Evolutionary conservation across 2,113 vertebrate genomes (phyloP), one percentile per base, ranked within the genome.

Genomic region (Burhinus oedicnemus): DNA sequence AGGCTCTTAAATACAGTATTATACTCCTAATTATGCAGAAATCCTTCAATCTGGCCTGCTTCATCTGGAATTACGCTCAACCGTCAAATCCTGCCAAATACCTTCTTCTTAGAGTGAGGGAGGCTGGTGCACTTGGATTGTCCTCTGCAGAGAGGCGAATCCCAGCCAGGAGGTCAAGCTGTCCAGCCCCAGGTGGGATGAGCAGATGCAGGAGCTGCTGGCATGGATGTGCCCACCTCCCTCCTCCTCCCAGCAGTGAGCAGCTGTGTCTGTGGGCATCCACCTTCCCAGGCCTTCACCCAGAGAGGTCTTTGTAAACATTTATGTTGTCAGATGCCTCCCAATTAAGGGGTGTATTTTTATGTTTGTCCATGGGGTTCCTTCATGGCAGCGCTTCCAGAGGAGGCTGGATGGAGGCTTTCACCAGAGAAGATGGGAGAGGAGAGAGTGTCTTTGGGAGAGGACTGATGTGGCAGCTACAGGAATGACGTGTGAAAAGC

Each of bases 21-120:
- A 90, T 91, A 62, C 51, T 80, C 54, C 80, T 94, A 97, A 96
- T 94, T 92, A 94, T 89, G 83, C 68, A 90, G 79, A 95, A 94
- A 93, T 89, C 87, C 83, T 93, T 87, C 89, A 87, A 0, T 93
- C 95, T 95, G 91, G 84, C 6, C 3, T 58, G 54, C 94, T 96
- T 94, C 84, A 93, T 93, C 87, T 83, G 82, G 95, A 83, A 93
- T 96, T 96, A 95, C 29, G 22, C 68, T 95, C n/a, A 16, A 3
- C 38, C 0, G 1, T 83, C 81, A 96, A 97, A 95, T 97, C 94
- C 87, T 94, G 91, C 93, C 89, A 97, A 95, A 80, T 74, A 54
- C 47, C 30, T 10, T 15, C 77, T 36, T 55, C 80, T 92, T 74
- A 49, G 54, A 85, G 78, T 0, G 1, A 89, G 71, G 74, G 38